Percentiles rank a stretch among this genome's conserved stretches.
phyloP scores from a whole-genome alignment of 35 echinoderm and acorn worm genomes.

The Stichopus chloronotus region DNA sequence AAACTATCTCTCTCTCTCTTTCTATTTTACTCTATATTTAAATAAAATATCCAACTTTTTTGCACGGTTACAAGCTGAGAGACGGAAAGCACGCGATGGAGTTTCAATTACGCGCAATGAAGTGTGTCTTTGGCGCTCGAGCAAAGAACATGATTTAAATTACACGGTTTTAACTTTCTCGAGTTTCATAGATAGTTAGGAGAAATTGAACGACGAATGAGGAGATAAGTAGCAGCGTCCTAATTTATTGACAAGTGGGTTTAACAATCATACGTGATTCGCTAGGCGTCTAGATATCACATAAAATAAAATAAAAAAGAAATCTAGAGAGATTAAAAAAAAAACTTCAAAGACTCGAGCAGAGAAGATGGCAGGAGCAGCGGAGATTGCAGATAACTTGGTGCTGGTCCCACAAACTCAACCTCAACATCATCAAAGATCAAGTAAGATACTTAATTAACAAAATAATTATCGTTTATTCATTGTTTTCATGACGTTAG shows the following conservation, averaged over 20 bases:
- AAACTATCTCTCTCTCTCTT: constrained; percentile 13
- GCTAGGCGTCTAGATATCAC: neutral
- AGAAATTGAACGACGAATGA: constrained; percentile 27
- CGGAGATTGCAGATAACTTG: constrained; percentile 7
- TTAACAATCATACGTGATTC: neutral
- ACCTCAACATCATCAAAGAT: constrained; percentile 29
- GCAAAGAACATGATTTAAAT: constrained; percentile 44
- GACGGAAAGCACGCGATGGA: constrained; percentile 10
- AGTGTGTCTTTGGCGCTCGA: constrained; percentile 51
- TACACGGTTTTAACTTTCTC: constrained; percentile 55
- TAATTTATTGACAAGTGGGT: constrained; percentile 33
- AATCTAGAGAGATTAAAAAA: neutral
- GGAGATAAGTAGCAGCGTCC: neutral
- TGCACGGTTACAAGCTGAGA: neutral
- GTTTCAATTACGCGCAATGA: constrained; percentile 54
- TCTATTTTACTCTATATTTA: neutral
- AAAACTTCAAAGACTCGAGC: neutral
- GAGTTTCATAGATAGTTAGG: constrained; percentile 38
- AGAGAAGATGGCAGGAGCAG: constrained; percentile 10
- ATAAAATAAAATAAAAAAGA: neutral
- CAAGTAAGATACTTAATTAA: constrained; percentile 27
- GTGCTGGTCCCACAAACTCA: constrained; percentile 40
- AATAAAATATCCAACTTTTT: constrained; percentile 42
- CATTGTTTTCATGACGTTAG: no score
- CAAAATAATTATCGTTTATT: neutral